phyloP scores from a whole-genome alignment of 2,797 vertebrate species.

The Lophius americanus region DNA sequence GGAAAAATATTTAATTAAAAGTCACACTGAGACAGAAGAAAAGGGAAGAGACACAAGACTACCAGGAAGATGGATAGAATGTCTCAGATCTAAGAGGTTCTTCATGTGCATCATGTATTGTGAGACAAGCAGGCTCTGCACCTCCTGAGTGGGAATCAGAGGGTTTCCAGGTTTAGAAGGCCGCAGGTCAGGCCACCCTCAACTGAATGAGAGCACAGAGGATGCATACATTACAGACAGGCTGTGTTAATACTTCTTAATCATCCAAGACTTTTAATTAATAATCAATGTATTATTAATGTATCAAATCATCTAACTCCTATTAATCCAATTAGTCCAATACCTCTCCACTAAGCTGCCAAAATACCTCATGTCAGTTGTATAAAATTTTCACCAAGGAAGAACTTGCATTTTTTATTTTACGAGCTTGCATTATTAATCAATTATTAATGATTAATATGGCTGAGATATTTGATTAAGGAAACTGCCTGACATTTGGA shows the following conservation, averaged over 20 bases:
- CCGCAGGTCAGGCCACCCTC: constrained; percentile 61
- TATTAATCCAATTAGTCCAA: constrained; percentile 16
- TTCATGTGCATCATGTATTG: constrained; percentile 54
- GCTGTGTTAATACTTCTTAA: constrained; percentile 39
- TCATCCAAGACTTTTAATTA: constrained; percentile 34
- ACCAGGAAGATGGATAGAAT: constrained; percentile 40
- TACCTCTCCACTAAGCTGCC: constrained; percentile 10
- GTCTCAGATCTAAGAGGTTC: constrained; percentile 46
- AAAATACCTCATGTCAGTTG: not conserved
- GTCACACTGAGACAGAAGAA: constrained; percentile 18
- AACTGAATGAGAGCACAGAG: constrained; percentile 55
- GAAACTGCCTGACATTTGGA: constrained; percentile 24
- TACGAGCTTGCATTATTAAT: constrained; percentile 16
- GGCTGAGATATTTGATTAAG: constrained; percentile 24
- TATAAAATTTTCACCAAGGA: not conserved
- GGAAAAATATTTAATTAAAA: constrained; percentile 44
- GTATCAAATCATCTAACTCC: constrained; percentile 4
- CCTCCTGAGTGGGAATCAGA: constrained; percentile 80
- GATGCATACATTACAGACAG: constrained; percentile 22
- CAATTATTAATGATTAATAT: constrained; percentile 32
- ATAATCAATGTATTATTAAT: constrained; percentile 11
- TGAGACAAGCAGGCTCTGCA: constrained; percentile 61
- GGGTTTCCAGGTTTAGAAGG: constrained; percentile 74
- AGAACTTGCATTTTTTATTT: constrained; percentile 7
- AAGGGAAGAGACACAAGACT: constrained; percentile 6